Evolutionary conservation across 2,113 vertebrate genomes (phyloP).

Genomic region (Brachyhypopomus gauderio): DNA sequence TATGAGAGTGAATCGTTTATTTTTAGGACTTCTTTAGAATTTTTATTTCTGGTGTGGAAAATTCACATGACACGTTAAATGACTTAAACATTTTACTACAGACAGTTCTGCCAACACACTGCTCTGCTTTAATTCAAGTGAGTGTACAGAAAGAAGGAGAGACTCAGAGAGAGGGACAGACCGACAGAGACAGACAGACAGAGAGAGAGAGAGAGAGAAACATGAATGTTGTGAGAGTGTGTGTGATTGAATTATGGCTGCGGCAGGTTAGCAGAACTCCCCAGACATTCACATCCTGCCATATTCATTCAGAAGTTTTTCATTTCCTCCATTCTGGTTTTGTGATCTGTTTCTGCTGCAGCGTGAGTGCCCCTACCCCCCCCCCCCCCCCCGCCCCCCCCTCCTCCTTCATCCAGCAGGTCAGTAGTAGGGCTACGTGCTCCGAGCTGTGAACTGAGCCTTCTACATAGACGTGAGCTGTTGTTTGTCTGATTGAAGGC

Average conservation of each 20-base stretch:
- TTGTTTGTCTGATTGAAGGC: background rate
- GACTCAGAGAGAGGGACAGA: background rate
- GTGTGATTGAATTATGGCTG: conserved; percentile 46
- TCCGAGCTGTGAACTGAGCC: background rate
- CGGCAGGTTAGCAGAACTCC: conserved; percentile 47
- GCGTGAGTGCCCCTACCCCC: conserved; percentile 18
- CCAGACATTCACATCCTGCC: conserved; percentile 54
- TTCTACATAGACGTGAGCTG: background rate
- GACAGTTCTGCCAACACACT: background rate
- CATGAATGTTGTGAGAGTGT: conserved; percentile 12
- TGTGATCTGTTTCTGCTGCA: conserved; percentile 48
- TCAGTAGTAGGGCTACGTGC: background rate
- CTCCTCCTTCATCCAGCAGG: background rate
- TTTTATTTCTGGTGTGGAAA: too few species aligned
- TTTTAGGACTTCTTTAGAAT: too few species aligned
- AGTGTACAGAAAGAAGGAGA: background rate
- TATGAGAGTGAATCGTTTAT: too few species aligned
- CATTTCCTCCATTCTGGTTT: conserved; percentile 54
- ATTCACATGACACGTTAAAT: background rate
- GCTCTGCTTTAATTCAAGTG: conserved; percentile 29
- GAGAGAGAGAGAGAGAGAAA: conserved; percentile 9
- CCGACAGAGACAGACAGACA: background rate
- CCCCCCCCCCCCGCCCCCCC: background rate
- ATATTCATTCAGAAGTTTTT: conserved; percentile 52
- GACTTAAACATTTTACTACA: background rate